Base-by-base conservation (phyloP, 2,113 vertebrate genomes). In the Toxotes jaculatrix region DNA sequence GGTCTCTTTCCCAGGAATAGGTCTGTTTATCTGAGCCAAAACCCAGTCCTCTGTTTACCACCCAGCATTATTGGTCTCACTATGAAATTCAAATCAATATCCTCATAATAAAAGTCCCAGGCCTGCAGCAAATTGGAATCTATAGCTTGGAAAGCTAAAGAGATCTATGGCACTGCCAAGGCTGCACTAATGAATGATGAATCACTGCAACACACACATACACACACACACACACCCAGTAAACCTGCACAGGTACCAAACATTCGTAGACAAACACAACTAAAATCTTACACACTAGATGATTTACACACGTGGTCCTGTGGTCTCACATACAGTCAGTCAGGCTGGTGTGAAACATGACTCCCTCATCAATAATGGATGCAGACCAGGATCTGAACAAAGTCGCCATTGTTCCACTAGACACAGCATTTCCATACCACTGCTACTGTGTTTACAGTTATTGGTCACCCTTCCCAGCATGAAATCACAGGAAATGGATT, bases 51-150 rank as follows among this genome's bases (percentile, higher is more conserved):
- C 77, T 82, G 79, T 86, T 89, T 82, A 65, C 87, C 76, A 76
- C 70, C 80, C 75, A 55, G 82, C 40, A 0, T 65, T 80, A 80
- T 77, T 79, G 90, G 77, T 77, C 88, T 80, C 83, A 27, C 88
- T 88, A 55, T 89, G 87, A 92, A 92, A 92, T 88, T 89, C 85
- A 84, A 89, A 92, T 94, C 93, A 87, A 94, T 93, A 89, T 79
- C 61, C 87, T 86, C 69, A 85, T 88, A 86, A 89, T 86, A 90
- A 88, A 91, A 88, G 80, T 83, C 90, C 79, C 87, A 79, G 80
- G 70, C 89, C 78, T 78, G 89, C 87, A 88, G 87, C 88, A 90
- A 87, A 93, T 81, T 91, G 82, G 77, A 91, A 92, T 87, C 87
- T 75, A 62, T 83, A 77, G 86, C 83, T 70, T 62, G 63, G 81